Conservation (phyloP, 2,113 vertebrate species). For the Bubo bubo region DNA sequence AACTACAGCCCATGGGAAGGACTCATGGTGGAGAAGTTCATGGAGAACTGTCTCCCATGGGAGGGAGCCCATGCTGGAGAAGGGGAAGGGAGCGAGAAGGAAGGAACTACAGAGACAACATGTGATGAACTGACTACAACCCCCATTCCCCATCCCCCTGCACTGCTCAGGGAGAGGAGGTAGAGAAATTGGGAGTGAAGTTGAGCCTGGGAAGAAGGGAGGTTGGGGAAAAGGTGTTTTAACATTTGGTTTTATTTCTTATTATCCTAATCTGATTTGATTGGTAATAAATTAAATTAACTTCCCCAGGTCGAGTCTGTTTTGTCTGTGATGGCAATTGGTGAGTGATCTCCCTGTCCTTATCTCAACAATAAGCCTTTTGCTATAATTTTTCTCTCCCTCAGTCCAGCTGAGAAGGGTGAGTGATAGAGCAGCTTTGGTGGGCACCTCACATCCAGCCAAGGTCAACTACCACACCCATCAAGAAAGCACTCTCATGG, state of each 20-base stretch:
- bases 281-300: background rate
- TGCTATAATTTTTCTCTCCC: background rate
- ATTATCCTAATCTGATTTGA: background rate
- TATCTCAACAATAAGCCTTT: fast-evolving
- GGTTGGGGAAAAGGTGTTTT: background rate
- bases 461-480: background rate
- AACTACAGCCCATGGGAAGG: background rate
- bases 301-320: background rate
- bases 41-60: background rate
- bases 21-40: fast-evolving
- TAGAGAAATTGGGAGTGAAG: background rate
- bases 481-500: background rate
- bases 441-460: background rate
- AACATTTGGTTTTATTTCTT: background rate
- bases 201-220: background rate
- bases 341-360: background rate
- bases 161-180: fast-evolving
- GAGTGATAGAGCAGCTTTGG: background rate
- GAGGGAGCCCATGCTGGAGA: fast-evolving
- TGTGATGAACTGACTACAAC: background rate
- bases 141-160: background rate
- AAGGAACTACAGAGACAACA: background rate
- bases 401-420: background rate
- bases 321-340: fast-evolving
- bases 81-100: background rate